A percentile compares a stretch with the other conserved stretches of the same genome.
Evolutionary conservation across 35 echinoderm and acorn worm species (phyloP).

Genomic region (Antedon bifida): DNA sequence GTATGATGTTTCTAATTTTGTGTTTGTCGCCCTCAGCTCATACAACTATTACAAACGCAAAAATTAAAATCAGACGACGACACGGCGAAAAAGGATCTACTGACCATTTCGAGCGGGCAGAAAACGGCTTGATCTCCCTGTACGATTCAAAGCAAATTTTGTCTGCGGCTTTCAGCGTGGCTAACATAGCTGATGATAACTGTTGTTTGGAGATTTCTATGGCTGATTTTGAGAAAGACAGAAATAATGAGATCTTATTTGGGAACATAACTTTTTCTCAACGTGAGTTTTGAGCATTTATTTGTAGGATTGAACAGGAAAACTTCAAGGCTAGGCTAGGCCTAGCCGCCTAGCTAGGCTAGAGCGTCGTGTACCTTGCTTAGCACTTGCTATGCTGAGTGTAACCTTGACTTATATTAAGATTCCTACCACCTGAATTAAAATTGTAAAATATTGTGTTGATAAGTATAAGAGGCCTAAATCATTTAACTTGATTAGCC

Average conservation of each 20-base stretch:
- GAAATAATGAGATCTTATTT: slow-evolving; percentile 1
- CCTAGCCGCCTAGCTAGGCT: background rate
- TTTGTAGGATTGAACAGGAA: background rate
- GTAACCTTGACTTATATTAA: too few species aligned
- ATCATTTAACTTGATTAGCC: too few species aligned
- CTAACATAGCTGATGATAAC: background rate
- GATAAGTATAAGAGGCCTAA: too few species aligned
- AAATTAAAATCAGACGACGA: background rate
- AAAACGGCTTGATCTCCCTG: background rate
- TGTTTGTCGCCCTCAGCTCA: background rate
- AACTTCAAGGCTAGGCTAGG: background rate
- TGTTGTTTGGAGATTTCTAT: background rate
- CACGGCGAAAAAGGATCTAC: background rate
- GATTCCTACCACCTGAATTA: too few species aligned
- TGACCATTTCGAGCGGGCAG: background rate
- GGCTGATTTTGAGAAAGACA: slow-evolving; percentile 1
- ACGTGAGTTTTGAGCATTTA: background rate
- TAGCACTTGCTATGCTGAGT: too few species aligned
- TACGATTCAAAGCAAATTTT: background rate
- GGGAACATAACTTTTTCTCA: background rate
- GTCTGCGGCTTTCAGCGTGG: background rate
- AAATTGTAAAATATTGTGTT: too few species aligned
- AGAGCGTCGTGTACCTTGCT: too few species aligned
- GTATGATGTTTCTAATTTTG: too few species aligned
- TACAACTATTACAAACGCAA: background rate